phyloP scores from a whole-genome alignment of 2,113 vertebrate species.

The Sapajus apella region DNA sequence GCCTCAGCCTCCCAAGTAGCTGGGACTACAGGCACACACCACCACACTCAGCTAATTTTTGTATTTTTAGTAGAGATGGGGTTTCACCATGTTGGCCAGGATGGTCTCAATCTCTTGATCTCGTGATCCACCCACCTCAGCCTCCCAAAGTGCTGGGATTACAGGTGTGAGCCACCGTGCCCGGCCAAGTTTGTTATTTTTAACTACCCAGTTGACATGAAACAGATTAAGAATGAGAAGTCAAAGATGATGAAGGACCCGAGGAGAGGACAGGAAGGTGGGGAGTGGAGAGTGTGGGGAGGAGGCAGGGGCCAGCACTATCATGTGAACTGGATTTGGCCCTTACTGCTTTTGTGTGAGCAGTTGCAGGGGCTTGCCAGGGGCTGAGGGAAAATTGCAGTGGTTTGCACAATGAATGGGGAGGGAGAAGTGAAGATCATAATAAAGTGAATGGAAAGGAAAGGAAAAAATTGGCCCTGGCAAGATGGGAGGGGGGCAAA shows the following conservation, averaged over 20 bases:
- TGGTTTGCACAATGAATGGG: background rate
- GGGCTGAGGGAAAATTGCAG: background rate
- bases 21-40: too few species aligned
- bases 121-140: too few species aligned
- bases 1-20: too few species aligned
- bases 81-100: too few species aligned
- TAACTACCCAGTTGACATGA: background rate
- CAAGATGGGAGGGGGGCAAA: background rate
- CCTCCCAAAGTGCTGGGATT: too few species aligned
- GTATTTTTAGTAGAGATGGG: too few species aligned
- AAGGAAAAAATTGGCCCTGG: background rate
- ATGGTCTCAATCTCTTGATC: too few species aligned
- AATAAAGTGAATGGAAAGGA: background rate
- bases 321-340: background rate
- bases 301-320: background rate
- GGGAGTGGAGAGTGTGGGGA: background rate
- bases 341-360: background rate
- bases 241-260: background rate
- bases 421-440: background rate
- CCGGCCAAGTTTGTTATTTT: background rate
- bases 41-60: too few species aligned
- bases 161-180: too few species aligned
- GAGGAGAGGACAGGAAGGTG: background rate
- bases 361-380: background rate
- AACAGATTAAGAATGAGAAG: background rate